phyloP scores from a whole-genome alignment of 1,140 invertebrate genomes.

The Euwallacea similis region DNA sequence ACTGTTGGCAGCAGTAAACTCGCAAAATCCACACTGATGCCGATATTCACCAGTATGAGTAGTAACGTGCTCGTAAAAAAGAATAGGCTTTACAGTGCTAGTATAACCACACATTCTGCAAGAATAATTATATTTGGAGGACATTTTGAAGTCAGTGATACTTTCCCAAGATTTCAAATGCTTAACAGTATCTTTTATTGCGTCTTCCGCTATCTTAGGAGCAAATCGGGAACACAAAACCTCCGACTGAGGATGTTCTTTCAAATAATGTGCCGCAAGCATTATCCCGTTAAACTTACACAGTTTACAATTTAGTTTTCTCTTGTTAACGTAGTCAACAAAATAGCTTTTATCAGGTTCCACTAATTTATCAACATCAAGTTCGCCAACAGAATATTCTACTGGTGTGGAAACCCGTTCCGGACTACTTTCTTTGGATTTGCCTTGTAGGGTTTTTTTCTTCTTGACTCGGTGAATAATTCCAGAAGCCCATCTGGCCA shows the following conservation, averaged over 20 bases:
- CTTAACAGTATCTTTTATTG: conserved; percentile 51
- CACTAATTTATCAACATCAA: conserved; percentile 24
- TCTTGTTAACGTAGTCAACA: conserved; percentile 33
- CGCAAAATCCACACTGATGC: conserved; percentile 62
- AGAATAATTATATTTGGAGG: conserved; percentile 36
- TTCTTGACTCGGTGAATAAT: conserved; percentile 36
- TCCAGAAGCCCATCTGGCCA: conserved; percentile 40
- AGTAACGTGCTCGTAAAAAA: conserved; percentile 63
- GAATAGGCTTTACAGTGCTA: conserved; percentile 35
- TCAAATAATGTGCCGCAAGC: conserved; percentile 68
- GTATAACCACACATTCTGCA: conserved; percentile 46
- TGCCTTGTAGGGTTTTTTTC: conserved; percentile 20
- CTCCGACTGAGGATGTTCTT: conserved; percentile 64
- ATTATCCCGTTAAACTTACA: conserved; percentile 63
- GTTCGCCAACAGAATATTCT: background rate
- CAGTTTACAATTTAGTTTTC: conserved; percentile 59
- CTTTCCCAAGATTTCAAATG: conserved; percentile 38
- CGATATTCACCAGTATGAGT: conserved; percentile 74
- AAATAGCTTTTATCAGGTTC: conserved; percentile 47
- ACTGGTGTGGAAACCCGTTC: background rate
- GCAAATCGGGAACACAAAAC: conserved; percentile 65
- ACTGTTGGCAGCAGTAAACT: conserved; percentile 54
- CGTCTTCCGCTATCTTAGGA: conserved; percentile 55
- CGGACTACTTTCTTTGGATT: conserved; percentile 24
- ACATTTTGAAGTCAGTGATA: conserved; percentile 16